Evolutionary conservation across 2,797 vertebrate species (phyloP).

Genomic region (Aotus griseimembra): DNA sequence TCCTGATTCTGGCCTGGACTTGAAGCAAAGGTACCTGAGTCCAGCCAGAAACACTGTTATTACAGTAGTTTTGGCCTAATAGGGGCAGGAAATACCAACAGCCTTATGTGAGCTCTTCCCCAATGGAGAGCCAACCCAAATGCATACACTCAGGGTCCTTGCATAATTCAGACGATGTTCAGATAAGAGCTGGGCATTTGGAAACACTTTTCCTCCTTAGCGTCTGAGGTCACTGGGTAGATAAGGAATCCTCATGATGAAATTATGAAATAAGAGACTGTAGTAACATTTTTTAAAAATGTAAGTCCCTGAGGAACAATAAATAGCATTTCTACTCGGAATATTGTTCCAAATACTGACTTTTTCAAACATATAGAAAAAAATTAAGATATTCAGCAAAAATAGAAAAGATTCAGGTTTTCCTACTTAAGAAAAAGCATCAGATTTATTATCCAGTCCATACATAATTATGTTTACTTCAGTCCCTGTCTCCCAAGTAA

Average conservation of each 20-base stretch:
- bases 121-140: neutral
- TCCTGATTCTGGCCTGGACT: constrained; percentile 65
- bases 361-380: neutral
- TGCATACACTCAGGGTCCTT: neutral
- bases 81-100: constrained; percentile 72
- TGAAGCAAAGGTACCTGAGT: constrained; percentile 63
- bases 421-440: constrained; percentile 8
- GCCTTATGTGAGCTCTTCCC: constrained; percentile 49
- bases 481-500: neutral
- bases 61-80: constrained; percentile 29
- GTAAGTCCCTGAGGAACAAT: neutral
- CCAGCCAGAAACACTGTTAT: constrained; percentile 65
- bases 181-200: constrained; percentile 16
- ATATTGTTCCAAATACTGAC: constrained; percentile 18
- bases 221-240: neutral
- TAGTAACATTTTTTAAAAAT: neutral
- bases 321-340: constrained; percentile 19
- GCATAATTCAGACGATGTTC: neutral
- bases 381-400: neutral
- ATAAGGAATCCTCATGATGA: neutral
- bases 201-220: constrained; percentile 11
- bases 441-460: neutral
- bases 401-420: neutral
- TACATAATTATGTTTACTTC: neutral
- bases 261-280: neutral